These are phyloP conservation scores for Chloroceryle aenea DNA, from an alignment of 2,113 vertebrate species.

Conservation along the genomic window DNA sequence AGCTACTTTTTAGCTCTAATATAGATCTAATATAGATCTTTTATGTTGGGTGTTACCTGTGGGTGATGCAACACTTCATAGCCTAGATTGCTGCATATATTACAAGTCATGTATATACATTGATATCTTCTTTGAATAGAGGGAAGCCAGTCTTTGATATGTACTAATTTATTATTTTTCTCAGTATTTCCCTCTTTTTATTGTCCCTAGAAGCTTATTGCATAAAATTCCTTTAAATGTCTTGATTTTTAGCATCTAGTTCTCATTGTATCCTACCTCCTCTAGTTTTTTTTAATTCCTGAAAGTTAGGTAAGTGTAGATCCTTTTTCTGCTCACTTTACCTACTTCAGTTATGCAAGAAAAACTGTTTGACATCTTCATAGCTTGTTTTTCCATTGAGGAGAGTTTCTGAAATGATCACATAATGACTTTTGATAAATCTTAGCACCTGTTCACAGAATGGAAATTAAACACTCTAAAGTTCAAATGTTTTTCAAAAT, in stretches of 20 bases:
- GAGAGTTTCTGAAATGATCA: slow-evolving; percentile 52
- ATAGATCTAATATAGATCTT: background rate
- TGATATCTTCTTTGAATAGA: background rate
- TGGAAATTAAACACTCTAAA: slow-evolving; percentile 56
- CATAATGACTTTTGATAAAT: slow-evolving; percentile 49
- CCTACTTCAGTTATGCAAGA: background rate
- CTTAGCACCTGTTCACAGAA: slow-evolving; percentile 21
- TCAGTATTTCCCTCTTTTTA: background rate
- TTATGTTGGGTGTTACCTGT: background rate
- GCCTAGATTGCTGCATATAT: background rate
- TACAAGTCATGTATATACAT: background rate
- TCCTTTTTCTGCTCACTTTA: background rate
- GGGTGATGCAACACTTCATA: background rate
- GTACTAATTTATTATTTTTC: background rate
- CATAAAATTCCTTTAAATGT: background rate
- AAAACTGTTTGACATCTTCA: background rate
- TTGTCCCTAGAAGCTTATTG: background rate
- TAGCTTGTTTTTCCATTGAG: slow-evolving; percentile 6
- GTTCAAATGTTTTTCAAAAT: slow-evolving; percentile 56
- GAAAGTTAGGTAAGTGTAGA: background rate
- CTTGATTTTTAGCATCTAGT: background rate
- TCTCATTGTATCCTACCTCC: background rate
- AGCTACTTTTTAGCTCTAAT: background rate
- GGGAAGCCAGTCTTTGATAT: background rate
- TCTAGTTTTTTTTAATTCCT: background rate